These are phyloP conservation scores for Leptinotarsa tumamoca DNA, from an alignment of 2,888 invertebrate genomes.

Conservation along the genomic window DNA sequence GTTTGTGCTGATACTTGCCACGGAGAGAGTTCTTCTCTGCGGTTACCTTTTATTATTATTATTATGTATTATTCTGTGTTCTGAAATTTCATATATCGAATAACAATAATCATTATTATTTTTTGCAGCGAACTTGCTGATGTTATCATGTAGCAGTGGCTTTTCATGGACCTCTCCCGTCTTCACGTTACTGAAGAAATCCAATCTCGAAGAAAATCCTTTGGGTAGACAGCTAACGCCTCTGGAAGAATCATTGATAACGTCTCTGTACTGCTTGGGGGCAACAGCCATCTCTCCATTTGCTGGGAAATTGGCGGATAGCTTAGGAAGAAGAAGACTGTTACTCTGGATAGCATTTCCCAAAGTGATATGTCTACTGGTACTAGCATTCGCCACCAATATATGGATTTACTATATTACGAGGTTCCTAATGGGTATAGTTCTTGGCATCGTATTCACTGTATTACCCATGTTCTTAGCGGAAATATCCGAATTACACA, in stretches of 20 bases:
- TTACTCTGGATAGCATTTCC: slow-evolving; percentile 74
- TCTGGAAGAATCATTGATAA: slow-evolving; percentile 46
- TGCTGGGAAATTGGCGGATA: slow-evolving; percentile 38
- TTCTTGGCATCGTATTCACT: slow-evolving; percentile 77
- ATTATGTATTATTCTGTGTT: no score
- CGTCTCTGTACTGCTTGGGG: slow-evolving; percentile 43
- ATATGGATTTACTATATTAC: slow-evolving; percentile 66
- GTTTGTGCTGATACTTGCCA: no score
- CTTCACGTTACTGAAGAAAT: slow-evolving; percentile 46
- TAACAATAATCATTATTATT: background rate
- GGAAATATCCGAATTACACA: slow-evolving; percentile 83
- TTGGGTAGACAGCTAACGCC: slow-evolving; percentile 29
- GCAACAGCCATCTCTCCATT: slow-evolving; percentile 43
- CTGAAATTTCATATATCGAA: no score
- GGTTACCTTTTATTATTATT: no score
- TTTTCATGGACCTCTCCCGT: slow-evolving; percentile 56
- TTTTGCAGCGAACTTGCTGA: slow-evolving; percentile 46
- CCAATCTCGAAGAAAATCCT: slow-evolving; percentile 29
- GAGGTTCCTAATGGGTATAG: slow-evolving; percentile 73
- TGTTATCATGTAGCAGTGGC: slow-evolving; percentile 43
- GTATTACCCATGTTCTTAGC: slow-evolving; percentile 86
- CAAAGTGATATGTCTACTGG: slow-evolving; percentile 68
- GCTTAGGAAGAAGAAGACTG: slow-evolving; percentile 74
- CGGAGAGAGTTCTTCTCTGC: no score
- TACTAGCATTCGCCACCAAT: slow-evolving; percentile 38